These are phyloP conservation scores for Drosophila paranaensis DNA, from an alignment of 2,888 invertebrate genomes.

Conservation along the genomic window DNA sequence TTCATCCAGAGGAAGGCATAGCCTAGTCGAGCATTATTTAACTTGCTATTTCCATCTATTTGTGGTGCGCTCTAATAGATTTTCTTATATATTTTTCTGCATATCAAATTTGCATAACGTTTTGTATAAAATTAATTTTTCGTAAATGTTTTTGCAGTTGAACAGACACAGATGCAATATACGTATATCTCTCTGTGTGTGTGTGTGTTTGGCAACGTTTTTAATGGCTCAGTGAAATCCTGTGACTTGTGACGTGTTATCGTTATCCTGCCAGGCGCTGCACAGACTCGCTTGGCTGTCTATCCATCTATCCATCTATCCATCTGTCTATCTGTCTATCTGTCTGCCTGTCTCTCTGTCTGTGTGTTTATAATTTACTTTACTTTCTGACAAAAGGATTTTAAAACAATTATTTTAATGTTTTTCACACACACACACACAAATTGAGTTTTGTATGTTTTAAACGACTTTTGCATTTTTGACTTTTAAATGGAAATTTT, in stretches of 20 bases:
- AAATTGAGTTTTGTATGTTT: conserved; percentile 74
- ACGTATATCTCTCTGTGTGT: neutral
- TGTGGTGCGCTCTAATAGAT: conserved; percentile 56
- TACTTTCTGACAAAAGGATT: conserved; percentile 80
- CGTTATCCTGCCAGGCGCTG: conserved; percentile 68
- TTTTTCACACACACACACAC: conserved; percentile 61
- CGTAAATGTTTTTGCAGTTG: conserved; percentile 71
- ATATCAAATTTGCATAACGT: conserved; percentile 61
- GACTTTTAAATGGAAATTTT: conserved; percentile 79
- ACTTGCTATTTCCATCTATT: conserved; percentile 26
- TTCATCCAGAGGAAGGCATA: conserved; percentile 16
- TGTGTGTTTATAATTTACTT: conserved; percentile 75
- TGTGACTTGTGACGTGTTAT: conserved; percentile 76
- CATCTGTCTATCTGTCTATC: conserved; percentile 53
- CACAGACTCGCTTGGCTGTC: conserved; percentile 46
- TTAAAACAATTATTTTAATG: conserved; percentile 81
- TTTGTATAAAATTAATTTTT: conserved; percentile 75
- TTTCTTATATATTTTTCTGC: conserved; percentile 52
- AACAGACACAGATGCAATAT: conserved; percentile 32
- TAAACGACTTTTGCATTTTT: conserved; percentile 78
- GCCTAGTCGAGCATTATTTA: conserved; percentile 16
- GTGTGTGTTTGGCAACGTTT: conserved; percentile 36
- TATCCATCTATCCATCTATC: conserved; percentile 16
- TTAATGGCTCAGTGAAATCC: conserved; percentile 72
- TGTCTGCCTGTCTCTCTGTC: conserved; percentile 7